phyloP scores from a whole-genome alignment of 2,797 vertebrate species.

The Nothura maculosa region DNA sequence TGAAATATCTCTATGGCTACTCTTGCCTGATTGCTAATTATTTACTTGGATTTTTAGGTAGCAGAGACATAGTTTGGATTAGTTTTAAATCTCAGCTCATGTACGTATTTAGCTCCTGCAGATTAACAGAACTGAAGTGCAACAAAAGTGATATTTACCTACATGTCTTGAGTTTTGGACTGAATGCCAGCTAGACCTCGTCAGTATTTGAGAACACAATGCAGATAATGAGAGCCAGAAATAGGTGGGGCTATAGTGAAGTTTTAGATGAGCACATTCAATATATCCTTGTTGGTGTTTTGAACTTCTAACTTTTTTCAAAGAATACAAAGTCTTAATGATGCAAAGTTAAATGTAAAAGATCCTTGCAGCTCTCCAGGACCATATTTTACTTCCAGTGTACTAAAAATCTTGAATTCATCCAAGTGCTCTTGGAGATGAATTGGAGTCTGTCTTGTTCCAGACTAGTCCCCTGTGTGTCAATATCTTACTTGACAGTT shows the following conservation, averaged over 20 bases:
- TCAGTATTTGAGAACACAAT: neutral
- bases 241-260: neutral
- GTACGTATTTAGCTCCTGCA: neutral
- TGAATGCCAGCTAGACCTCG: neutral
- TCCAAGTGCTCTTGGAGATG: neutral
- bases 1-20: neutral
- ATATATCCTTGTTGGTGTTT: neutral
- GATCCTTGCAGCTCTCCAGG: neutral
- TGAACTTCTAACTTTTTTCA: neutral
- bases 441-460: neutral
- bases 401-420: neutral
- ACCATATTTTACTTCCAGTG: neutral
- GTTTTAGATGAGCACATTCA: neutral
- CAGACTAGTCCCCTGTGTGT: neutral
- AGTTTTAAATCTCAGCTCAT: neutral
- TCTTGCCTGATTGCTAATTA: neutral
- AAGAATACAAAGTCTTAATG: neutral
- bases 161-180: neutral
- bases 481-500: neutral
- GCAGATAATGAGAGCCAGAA: neutral
- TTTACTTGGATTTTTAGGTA: neutral
- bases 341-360: neutral
- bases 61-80: neutral
- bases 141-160: neutral
- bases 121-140: neutral